These are phyloP conservation scores for Anoplopoma fimbria DNA, from an alignment of 2,113 vertebrate species.

Conservation along the genomic window DNA sequence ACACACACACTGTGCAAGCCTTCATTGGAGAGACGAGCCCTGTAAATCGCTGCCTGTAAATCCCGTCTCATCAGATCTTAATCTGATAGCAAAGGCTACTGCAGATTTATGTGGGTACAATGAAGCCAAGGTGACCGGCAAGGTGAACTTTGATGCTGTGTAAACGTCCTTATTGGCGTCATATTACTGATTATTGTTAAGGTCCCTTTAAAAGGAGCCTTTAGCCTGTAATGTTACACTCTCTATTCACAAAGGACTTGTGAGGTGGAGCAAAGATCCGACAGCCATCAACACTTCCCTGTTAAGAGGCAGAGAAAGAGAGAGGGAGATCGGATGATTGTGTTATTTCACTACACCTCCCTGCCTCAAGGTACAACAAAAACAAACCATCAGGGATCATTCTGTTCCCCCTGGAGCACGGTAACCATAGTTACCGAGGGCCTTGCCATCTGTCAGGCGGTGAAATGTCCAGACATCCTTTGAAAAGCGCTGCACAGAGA, in stretches of 20 bases:
- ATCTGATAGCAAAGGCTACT: neutral
- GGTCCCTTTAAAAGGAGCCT: neutral
- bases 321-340: neutral
- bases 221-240: slow-evolving; percentile 16
- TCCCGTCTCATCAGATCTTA: neutral
- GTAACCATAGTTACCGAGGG: slow-evolving; percentile 53
- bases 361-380: slow-evolving; percentile 32
- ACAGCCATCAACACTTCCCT: neutral
- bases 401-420: slow-evolving; percentile 23
- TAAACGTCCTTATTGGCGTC: slow-evolving; percentile 12
- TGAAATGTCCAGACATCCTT: slow-evolving; percentile 1
- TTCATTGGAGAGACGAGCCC: neutral
- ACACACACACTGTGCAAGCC: neutral
- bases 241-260: neutral
- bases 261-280: neutral
- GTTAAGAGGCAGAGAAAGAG: neutral
- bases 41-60: slow-evolving; percentile 23
- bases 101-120: neutral
- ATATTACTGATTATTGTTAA: slow-evolving; percentile 32
- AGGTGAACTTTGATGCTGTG: slow-evolving; percentile 24
- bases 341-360: neutral
- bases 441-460: slow-evolving; percentile 41
- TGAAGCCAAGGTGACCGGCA: slow-evolving; percentile 11
- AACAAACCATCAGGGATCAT: slow-evolving; percentile 35
- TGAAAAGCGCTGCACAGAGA: neutral